These are phyloP conservation scores for Mastacembelus armatus DNA, from an alignment of 2,797 vertebrate genomes.

Conservation along the genomic window DNA sequence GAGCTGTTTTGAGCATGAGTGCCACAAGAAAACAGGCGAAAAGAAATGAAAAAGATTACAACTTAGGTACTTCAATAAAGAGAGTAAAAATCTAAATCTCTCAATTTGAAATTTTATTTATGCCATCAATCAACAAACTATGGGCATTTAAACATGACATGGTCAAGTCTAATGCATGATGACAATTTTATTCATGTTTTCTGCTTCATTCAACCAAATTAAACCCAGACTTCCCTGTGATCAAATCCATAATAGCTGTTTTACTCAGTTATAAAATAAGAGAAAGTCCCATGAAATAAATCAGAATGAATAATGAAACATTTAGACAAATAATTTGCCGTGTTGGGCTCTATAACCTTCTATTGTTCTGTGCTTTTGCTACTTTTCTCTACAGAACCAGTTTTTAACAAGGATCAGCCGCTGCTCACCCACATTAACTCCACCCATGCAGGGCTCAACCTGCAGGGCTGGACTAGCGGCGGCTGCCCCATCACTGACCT, in stretches of 20 bases:
- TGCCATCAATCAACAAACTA: too few species aligned
- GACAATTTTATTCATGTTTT: too few species aligned
- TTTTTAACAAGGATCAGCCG: conserved; percentile 98
- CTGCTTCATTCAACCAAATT: too few species aligned
- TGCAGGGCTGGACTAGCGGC: conserved; percentile 97
- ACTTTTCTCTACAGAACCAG: conserved; percentile 84
- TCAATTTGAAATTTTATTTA: too few species aligned
- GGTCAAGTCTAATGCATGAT: too few species aligned
- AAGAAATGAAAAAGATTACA: neutral
- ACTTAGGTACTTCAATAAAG: neutral
- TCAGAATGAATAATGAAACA: too few species aligned
- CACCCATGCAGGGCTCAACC: conserved; percentile 95
- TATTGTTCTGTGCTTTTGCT: conserved; percentile 2
- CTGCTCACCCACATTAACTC: conserved; percentile 99
- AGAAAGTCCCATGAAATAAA: too few species aligned
- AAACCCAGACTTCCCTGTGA: too few species aligned
- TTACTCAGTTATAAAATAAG: neutral
- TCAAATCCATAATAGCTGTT: neutral
- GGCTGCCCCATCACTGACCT: conserved; percentile 96
- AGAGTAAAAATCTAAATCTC: too few species aligned
- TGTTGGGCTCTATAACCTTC: neutral
- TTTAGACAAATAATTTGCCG: too few species aligned
- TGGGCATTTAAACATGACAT: too few species aligned
- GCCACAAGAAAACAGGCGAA: neutral
- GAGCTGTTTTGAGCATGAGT: neutral